Evolutionary conservation across 2,113 vertebrate species (phyloP), one percentile per base, ranked within the genome.

Genomic region (Nyctereutes procyonoides): DNA sequence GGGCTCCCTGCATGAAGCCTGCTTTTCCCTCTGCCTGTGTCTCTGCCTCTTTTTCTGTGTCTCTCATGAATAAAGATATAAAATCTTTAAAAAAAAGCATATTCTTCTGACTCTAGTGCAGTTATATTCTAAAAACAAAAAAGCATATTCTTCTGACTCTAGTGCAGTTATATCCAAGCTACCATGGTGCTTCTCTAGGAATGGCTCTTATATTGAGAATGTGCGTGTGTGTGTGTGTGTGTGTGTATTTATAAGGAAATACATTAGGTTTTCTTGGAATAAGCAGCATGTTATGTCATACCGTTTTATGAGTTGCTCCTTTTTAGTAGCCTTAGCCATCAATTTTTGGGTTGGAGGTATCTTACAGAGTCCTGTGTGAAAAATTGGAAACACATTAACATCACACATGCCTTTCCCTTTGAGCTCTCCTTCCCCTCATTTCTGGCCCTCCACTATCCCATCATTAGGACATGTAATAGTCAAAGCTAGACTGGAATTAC

Each of bases 271-370:
- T 92, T 62, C 63, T 48, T 62, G 38, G 5, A 56, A 35, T 5
- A 43, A 60, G 51, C 2, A 56, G 55, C 26, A 51, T 17, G 43
- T 77, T 43, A 2, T 85, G 89, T 97, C 80, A 0, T 95, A 99
- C 98, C 98, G 98, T 96, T 98, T 93, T 28, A 92, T 96, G 0
- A 82, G 87, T 0, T 96, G 73, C 62, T 98, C 95, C 94, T 73
- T 97, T 96, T 97, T 97, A 8, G 16, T 94, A 89, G 97, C 93
- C 8, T 98, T 98, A 6, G 96, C 97, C 97, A 98, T 98, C 98
- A 99, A 48, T 93, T 67, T 98, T 90, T 89, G 97, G 73, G 96
- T 2, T 9, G 98, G 56, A 95, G 99, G 99, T 48, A 99, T 97
- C 84, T 98, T 97, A 92, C 98, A 98, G 93, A 97, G 97, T 32